Evolutionary conservation across 2,888 invertebrate genomes (phyloP), one percentile per base, ranked within the genome.

Genomic region (Cryptophagus acutangulus): DNA sequence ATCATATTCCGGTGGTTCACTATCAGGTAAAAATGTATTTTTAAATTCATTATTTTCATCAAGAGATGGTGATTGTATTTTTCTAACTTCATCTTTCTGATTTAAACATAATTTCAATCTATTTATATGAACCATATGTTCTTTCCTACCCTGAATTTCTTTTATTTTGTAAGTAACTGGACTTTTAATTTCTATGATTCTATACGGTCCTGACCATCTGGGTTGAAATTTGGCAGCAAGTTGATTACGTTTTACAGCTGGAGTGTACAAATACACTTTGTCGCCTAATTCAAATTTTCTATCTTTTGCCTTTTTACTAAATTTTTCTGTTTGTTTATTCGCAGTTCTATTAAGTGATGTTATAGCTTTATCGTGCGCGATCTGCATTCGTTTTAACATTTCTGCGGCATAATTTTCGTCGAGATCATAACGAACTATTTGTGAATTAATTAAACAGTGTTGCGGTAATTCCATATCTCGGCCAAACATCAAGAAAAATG

Each of bases 401-500:
- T 42, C 38, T 13, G 33, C 25, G 9, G 38, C 34, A 16, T 28
- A 38, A 29, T 42, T 42, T 38, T 42, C 38, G 18, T 28, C 25
- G 2, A 38, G 1, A 26, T 42, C 42, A 33, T 42, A 42, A 6
- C 36, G 20, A 12, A 35, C 31, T 17, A 36, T n/a, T 12, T 26
- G 17, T 12, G 46, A 37, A 18, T 36, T 40, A 5, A 52, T 30
- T 2, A 45, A 40, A 6, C 40, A 36, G 20, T 55, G 45, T 10
- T 41, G 26, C 12, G 29, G 29, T 5, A 29, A 13, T 13, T 29
- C 29, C 12, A 10, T 8, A 12, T 29, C 29, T 36, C 52, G 8
- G 1, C 53, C 52, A 35, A 50, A 45, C 26, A 56, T 17, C 18
- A 55, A 35, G 28, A 54, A 56, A 18, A 41, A 54, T 2, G 55